Conservation (phyloP, 2,797 vertebrate species). For the Streptopelia turtur region DNA sequence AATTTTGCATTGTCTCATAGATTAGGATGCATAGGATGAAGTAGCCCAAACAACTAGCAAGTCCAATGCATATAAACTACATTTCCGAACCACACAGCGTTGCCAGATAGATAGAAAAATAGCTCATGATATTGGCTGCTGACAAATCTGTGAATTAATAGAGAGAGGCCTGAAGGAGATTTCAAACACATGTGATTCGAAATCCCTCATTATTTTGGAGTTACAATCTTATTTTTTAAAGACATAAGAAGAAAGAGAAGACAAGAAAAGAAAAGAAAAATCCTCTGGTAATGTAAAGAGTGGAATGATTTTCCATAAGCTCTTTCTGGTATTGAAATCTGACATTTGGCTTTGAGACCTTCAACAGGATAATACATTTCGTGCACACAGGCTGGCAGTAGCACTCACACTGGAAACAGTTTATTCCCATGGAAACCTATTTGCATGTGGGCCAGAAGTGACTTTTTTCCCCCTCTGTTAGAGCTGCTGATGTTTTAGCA, state of each 20-base stretch:
- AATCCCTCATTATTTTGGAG: background rate
- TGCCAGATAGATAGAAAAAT: slow-evolving; percentile 46
- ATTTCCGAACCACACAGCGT: slow-evolving; percentile 1
- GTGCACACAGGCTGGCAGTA: slow-evolving; percentile 52
- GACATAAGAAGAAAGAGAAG: background rate
- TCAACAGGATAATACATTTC: slow-evolving; percentile 42
- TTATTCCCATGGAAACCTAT: slow-evolving; percentile 74
- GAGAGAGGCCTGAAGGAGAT: background rate
- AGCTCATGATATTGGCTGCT: slow-evolving; percentile 23
- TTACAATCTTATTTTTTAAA: slow-evolving; percentile 25
- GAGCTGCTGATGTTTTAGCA: slow-evolving; percentile 58
- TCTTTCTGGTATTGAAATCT: slow-evolving; percentile 30
- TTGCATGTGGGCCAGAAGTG: slow-evolving; percentile 74
- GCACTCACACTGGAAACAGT: slow-evolving; percentile 57
- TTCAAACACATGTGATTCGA: background rate
- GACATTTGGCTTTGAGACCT: slow-evolving; percentile 41
- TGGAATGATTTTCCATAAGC: background rate
- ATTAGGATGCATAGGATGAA: slow-evolving; percentile 73
- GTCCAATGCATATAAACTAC: slow-evolving; percentile 51
- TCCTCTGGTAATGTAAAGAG: background rate
- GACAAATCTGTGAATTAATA: slow-evolving; percentile 42
- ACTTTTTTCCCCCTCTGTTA: slow-evolving; percentile 26
- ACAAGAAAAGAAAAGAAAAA: background rate
- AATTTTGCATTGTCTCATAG: slow-evolving; percentile 66
- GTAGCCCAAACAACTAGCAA: slow-evolving; percentile 65